Percentiles rank a stretch among this genome's conserved stretches.
Conservation (phyloP, 2,113 vertebrate species). For the Silurus glanis region DNA sequence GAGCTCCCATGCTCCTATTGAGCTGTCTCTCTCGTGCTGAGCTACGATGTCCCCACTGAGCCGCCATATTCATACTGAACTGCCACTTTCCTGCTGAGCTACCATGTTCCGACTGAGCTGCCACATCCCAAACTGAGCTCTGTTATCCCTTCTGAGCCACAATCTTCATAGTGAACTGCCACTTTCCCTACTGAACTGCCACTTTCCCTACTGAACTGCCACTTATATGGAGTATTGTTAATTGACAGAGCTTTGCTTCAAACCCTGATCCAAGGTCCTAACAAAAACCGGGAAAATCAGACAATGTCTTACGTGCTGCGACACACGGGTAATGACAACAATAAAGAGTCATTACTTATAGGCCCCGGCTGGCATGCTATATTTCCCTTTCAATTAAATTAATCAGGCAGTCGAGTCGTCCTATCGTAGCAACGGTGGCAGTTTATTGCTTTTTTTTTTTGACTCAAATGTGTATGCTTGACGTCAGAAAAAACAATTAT, state of each 20-base stretch:
- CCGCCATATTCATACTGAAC: too few species aligned
- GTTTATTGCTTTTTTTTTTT: background rate
- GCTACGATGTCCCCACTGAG: too few species aligned
- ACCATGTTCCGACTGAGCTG: too few species aligned
- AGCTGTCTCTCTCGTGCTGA: too few species aligned
- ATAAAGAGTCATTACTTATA: background rate
- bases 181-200: too few species aligned
- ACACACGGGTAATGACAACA: background rate
- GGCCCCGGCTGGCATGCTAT: background rate
- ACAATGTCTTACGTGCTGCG: background rate
- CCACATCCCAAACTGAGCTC: too few species aligned
- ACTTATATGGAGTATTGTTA: constrained; percentile 1
- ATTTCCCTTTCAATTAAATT: constrained; percentile 15
- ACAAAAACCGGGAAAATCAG: background rate
- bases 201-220: too few species aligned
- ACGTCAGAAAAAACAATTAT: background rate
- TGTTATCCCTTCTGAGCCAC: too few species aligned
- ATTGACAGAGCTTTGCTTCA: constrained; percentile 21
- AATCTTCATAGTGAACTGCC: too few species aligned
- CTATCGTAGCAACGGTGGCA: background rate
- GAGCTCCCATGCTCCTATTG: too few species aligned
- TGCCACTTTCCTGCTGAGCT: too few species aligned
- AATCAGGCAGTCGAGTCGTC: background rate
- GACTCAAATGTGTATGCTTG: background rate
- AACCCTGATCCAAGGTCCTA: constrained; percentile 17